Percentiles rank a stretch among this genome's conserved stretches.
These are phyloP conservation scores for Tadarida brasiliensis DNA, from an alignment of 2,797 vertebrate species.

Conservation along the genomic window DNA sequence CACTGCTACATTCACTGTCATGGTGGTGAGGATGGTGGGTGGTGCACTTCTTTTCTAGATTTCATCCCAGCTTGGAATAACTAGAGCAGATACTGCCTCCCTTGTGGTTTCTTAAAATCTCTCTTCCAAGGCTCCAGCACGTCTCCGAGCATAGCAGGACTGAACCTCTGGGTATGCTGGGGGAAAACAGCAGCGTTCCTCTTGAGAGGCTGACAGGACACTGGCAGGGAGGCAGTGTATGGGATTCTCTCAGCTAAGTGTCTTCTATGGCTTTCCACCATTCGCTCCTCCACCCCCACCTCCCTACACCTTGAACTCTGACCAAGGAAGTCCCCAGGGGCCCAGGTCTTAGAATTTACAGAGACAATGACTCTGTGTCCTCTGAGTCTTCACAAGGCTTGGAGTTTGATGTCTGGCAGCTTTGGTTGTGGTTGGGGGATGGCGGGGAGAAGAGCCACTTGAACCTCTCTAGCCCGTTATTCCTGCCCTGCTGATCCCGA, in stretches of 20 bases:
- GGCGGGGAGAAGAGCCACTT: neutral
- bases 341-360: conserved; percentile 13
- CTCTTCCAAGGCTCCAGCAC: neutral
- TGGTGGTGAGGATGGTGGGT: too few relatives aligned
- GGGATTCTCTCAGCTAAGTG: neutral
- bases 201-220: neutral
- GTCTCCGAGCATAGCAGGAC: neutral
- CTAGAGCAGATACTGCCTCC: neutral
- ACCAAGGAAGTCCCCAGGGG: neutral
- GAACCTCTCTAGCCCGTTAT: conserved; percentile 12
- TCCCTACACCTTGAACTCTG: neutral
- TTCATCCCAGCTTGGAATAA: neutral
- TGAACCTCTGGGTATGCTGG: neutral
- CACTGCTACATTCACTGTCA: fast-evolving
- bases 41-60: neutral
- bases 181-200: neutral
- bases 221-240: neutral
- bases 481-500: conserved; percentile 68
- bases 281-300: neutral
- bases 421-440: conserved; percentile 77
- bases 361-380: conserved; percentile 51
- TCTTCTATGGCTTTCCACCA: conserved; percentile 12
- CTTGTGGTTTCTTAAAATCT: neutral
- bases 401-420: conserved; percentile 77
- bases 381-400: conserved; percentile 77